Evolutionary conservation across 2,888 invertebrate genomes (phyloP).

Genomic region (Leptinotarsa haldemani): DNA sequence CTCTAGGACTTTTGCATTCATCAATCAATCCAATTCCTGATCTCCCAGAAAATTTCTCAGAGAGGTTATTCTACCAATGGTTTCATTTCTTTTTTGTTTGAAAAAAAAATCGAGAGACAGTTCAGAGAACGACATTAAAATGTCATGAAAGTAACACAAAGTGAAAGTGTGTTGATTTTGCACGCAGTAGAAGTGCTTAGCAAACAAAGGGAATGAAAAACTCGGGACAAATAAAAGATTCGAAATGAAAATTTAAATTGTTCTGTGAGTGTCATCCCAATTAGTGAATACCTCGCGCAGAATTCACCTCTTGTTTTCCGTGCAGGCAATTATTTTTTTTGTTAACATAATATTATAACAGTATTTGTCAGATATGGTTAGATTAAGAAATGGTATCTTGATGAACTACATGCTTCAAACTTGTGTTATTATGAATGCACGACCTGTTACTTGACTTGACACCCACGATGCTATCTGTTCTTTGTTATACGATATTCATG

Average conservation of each 20-base stretch:
- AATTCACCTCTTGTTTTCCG: slow-evolving; percentile 7
- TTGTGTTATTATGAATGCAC: no score
- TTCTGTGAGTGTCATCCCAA: slow-evolving; percentile 20
- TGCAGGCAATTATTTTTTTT: neutral
- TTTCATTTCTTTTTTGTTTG: neutral
- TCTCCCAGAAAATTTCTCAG: no score
- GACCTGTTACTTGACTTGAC: no score
- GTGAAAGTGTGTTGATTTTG: neutral
- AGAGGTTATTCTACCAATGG: neutral
- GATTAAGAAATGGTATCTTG: neutral
- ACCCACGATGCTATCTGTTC: no score
- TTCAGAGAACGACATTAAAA: neutral
- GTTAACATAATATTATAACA: neutral
- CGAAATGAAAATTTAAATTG: slow-evolving; percentile 26
- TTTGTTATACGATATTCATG: no score
- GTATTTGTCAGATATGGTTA: neutral
- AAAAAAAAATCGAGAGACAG: neutral
- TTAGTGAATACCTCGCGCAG: slow-evolving; percentile 10
- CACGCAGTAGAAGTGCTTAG: neutral
- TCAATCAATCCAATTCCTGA: neutral
- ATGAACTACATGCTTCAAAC: neutral
- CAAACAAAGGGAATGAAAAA: slow-evolving; percentile 19
- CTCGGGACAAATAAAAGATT: slow-evolving; percentile 12
- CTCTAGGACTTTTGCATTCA: neutral
- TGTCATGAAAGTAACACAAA: neutral